Conservation (phyloP, 2,113 vertebrate species). For the Plecotus auritus region DNA sequence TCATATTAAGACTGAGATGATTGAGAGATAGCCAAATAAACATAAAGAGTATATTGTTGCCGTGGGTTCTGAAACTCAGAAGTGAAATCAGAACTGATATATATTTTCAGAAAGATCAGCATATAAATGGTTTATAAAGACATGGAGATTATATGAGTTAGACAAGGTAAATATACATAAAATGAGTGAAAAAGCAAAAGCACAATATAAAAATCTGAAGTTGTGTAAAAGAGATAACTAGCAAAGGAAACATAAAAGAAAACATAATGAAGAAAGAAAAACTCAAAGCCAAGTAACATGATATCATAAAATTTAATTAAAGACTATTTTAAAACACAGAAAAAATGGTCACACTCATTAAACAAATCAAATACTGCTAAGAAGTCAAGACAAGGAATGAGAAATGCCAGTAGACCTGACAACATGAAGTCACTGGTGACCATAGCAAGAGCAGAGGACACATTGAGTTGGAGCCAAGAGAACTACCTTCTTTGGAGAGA, state of each 20-base stretch:
- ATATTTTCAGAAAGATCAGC: not conserved
- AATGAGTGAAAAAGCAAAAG: not conserved
- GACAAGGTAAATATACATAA: not conserved
- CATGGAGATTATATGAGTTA: too few species aligned
- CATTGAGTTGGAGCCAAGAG: not conserved
- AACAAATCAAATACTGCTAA: not conserved
- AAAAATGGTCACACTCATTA: not conserved
- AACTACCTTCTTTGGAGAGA: not conserved
- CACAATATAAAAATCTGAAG: not conserved
- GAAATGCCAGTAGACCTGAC: not conserved
- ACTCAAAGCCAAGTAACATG: not conserved
- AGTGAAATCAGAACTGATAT: not conserved
- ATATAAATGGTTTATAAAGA: not conserved
- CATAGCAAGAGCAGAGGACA: not conserved
- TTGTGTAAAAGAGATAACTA: not conserved
- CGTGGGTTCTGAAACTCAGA: not conserved
- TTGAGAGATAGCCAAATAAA: not conserved
- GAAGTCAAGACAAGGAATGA: not conserved
- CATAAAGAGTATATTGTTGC: not conserved
- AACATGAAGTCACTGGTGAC: not conserved
- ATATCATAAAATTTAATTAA: not conserved
- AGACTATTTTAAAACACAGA: not conserved
- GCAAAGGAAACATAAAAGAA: not conserved
- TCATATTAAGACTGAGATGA: not conserved
- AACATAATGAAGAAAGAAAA: not conserved